Percentiles rank a stretch among this genome's conserved stretches.
Conservation (phyloP, 2,113 vertebrate genomes). For the Ptyas mucosa region DNA sequence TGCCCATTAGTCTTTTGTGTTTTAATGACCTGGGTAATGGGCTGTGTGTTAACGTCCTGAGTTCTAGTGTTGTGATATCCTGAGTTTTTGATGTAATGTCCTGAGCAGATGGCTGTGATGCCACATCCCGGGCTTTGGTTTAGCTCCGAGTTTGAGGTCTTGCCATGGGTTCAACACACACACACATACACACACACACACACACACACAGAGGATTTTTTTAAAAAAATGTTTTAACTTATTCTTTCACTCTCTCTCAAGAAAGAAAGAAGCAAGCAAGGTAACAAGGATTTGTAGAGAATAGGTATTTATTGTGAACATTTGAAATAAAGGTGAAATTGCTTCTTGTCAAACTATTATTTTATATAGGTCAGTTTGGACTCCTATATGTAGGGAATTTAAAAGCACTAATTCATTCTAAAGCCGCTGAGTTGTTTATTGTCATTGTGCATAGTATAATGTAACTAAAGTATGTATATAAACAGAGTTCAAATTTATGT, state of each 20-base stretch:
- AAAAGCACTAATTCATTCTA: background rate
- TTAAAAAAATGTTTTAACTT: background rate
- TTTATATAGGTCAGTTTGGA: background rate
- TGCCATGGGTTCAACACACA: no score
- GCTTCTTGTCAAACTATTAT: background rate
- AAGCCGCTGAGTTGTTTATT: background rate
- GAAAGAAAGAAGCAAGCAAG: background rate
- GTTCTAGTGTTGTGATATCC: no score
- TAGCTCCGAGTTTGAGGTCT: no score
- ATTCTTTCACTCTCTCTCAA: background rate
- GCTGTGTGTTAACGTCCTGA: no score
- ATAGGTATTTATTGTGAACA: constrained; percentile 18
- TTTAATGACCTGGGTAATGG: no score
- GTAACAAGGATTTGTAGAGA: background rate
- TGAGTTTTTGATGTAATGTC: no score
- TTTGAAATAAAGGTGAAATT: constrained; percentile 23
- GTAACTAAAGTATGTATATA: background rate
- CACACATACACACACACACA: no score
- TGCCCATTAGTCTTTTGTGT: no score
- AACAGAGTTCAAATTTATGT: background rate
- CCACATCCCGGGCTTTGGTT: no score
- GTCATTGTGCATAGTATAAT: constrained; percentile 10
- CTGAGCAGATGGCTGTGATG: no score
- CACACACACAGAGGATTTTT: background rate
- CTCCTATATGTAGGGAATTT: background rate